phyloP scores from a whole-genome alignment of 2,113 vertebrate species.

The Danio rerio region GRCz12tu NC_133176.1:25126001-25126500 shows the following conservation, averaged over 20 bases:
- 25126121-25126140: background rate
- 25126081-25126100: conserved; percentile 63
- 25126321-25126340: conserved; percentile 91
- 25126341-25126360: conserved; percentile 93
- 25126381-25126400: conserved; percentile 76
- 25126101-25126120: background rate
- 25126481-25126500: background rate
- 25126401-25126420: background rate
- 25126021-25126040: conserved; percentile 78
- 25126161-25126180: conserved; percentile 85
- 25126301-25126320: conserved; percentile 95
- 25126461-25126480: background rate
- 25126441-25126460: background rate
- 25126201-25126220: conserved; percentile 92
- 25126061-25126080: conserved; percentile 84
- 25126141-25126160: conserved; percentile 73
- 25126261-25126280: conserved; percentile 90
- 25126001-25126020: conserved; percentile 68
- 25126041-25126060: conserved; percentile 89
- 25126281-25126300: conserved; percentile 89
- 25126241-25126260: conserved; percentile 93
- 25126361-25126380: conserved; percentile 88
- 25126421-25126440: background rate
- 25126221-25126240: conserved; percentile 91
- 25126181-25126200: conserved; percentile 91